Evolutionary conservation across 2,888 invertebrate species (phyloP).

Genomic region (Nematopogon swammerdamellus): DNA sequence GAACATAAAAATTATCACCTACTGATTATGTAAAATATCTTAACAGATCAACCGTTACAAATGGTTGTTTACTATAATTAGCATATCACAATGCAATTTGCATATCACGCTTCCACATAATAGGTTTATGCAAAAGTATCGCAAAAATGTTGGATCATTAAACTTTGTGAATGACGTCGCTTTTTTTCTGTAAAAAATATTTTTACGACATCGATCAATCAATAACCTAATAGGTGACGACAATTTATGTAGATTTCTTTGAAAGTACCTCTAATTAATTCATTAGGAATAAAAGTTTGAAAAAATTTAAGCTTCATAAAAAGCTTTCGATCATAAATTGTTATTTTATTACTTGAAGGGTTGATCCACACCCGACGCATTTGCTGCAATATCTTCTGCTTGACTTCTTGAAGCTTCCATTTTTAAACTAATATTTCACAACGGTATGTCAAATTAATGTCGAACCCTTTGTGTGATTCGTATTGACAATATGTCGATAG

Average conservation of each 20-base stretch:
- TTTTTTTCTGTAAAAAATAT: constrained; percentile 12
- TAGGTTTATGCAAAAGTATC: constrained; percentile 22
- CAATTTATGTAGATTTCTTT: constrained; percentile 33
- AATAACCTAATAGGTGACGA: constrained; percentile 19
- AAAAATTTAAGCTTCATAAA: constrained; percentile 10
- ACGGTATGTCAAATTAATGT: constrained; percentile 54
- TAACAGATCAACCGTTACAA: constrained; percentile 56
- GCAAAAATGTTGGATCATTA: constrained; percentile 29
- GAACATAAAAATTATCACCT: constrained; percentile 14
- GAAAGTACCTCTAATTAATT: constrained; percentile 30
- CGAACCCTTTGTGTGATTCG: constrained; percentile 34
- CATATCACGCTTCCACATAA: background rate
- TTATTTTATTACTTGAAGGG: constrained; percentile 30
- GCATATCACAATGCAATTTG: constrained; percentile 23
- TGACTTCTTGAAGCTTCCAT: constrained; percentile 32
- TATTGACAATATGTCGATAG: constrained; percentile 52
- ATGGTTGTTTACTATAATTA: constrained; percentile 50
- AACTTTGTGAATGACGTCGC: constrained; percentile 18
- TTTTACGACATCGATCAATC: constrained; percentile 49
- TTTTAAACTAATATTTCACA: constrained; percentile 48
- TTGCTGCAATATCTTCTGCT: constrained; percentile 39
- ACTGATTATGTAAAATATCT: constrained; percentile 45
- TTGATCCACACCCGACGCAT: constrained; percentile 21
- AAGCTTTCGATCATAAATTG: constrained; percentile 30
- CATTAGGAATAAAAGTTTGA: constrained; percentile 27